Evolutionary conservation across 2,113 vertebrate genomes (phyloP).

Genomic region (Carollia perspicillata): DNA sequence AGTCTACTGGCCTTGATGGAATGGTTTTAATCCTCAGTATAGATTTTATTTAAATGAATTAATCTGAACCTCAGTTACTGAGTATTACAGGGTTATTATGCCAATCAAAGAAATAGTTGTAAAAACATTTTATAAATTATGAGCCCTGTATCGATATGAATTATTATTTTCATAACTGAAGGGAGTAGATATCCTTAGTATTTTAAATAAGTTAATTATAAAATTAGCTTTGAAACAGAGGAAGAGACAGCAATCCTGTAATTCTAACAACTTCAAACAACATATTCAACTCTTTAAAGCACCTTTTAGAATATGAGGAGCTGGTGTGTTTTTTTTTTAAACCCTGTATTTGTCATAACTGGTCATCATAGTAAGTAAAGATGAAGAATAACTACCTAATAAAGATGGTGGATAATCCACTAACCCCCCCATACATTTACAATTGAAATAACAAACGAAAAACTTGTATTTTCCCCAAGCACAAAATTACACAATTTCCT

Average conservation of each 20-base stretch:
- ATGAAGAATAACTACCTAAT: background rate
- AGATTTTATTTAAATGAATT: background rate
- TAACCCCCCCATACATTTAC: background rate
- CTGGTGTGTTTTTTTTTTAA: background rate
- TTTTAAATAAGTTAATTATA: constrained; percentile 24
- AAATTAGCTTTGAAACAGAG: background rate
- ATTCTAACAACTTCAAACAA: constrained; percentile 12
- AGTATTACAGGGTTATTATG: background rate
- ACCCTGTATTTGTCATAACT: background rate
- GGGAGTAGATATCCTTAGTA: background rate
- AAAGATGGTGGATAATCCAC: background rate
- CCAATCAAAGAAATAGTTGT: background rate
- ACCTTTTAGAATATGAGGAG: background rate
- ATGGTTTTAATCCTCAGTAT: background rate
- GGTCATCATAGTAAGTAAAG: background rate
- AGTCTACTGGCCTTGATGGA: background rate
- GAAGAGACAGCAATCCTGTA: background rate
- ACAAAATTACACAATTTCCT: background rate
- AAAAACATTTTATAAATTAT: background rate
- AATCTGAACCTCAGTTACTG: background rate
- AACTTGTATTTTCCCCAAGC: background rate
- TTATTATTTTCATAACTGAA: background rate
- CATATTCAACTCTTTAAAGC: background rate
- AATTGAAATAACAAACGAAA: background rate
- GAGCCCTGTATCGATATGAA: background rate